These are phyloP conservation scores for Stercorarius parasiticus DNA, from an alignment of 2,113 vertebrate species.

Conservation along the genomic window DNA sequence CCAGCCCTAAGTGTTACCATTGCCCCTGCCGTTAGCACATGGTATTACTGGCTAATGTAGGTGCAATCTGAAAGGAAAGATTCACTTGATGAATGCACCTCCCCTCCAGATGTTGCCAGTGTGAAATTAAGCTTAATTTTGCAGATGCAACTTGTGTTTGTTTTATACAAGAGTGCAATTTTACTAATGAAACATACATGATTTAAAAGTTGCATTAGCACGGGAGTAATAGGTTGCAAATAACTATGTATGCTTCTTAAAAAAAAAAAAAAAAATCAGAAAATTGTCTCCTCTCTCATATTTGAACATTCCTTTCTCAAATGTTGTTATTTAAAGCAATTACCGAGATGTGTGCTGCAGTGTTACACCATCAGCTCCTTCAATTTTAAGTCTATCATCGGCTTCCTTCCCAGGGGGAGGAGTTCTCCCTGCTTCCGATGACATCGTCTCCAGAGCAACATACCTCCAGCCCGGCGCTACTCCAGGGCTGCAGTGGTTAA, in stretches of 20 bases:
- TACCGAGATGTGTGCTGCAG: background rate
- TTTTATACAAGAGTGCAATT: background rate
- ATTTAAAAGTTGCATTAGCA: background rate
- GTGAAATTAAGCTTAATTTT: background rate
- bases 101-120: background rate
- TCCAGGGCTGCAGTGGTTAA: background rate
- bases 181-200: accelerated
- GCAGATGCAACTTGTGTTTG: background rate
- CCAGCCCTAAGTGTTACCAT: accelerated
- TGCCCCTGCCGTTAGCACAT: background rate
- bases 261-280: background rate
- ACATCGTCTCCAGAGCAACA: constrained; percentile 57
- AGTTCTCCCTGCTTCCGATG: background rate
- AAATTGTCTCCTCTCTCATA: background rate
- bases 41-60: background rate
- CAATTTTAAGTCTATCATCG: accelerated
- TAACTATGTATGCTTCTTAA: accelerated
- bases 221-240: background rate
- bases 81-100: background rate
- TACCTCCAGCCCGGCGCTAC: background rate
- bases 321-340: background rate
- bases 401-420: constrained; percentile 33
- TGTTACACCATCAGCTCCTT: accelerated
- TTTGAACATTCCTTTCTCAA: no score
- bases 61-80: background rate